Conservation (phyloP, 2,888 invertebrate genomes). For the Julus scandinavius region DNA sequence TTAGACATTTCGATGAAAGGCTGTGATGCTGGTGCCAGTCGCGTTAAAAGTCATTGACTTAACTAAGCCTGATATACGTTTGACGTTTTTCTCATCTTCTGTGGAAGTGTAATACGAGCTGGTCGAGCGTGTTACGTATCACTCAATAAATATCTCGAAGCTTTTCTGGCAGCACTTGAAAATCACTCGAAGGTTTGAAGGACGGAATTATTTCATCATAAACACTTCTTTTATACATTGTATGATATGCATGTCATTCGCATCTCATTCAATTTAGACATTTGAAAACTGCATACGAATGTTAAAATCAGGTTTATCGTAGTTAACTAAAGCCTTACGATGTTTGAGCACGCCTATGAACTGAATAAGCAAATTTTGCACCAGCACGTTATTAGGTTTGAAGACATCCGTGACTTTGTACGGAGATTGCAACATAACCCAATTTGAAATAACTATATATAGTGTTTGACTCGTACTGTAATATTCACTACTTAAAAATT, state of each 20-base stretch:
- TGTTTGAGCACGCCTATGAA: neutral
- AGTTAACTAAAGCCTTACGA: neutral
- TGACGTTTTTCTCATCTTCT: neutral
- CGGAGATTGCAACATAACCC: neutral
- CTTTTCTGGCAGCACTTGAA: neutral
- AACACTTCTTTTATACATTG: neutral
- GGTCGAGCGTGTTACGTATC: neutral
- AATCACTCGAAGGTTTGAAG: conserved; percentile 7
- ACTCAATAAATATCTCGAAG: neutral
- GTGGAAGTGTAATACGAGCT: neutral
- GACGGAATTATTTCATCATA: neutral
- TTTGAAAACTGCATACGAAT: neutral
- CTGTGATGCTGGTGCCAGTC: neutral
- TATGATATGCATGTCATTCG: conserved; percentile 13
- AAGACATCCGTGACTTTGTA: conserved; percentile 15
- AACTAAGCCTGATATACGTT: neutral
- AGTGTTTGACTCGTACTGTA: neutral
- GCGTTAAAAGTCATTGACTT: neutral
- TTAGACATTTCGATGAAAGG: neutral
- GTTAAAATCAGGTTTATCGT: neutral
- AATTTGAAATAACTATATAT: neutral
- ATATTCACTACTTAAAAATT: neutral
- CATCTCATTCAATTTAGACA: neutral
- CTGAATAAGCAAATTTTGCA: conserved; percentile 26
- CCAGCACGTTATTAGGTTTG: neutral